Evolutionary conservation across 2,113 vertebrate species (phyloP).

Genomic region (Boulengeromyrus knoepffleri): DNA sequence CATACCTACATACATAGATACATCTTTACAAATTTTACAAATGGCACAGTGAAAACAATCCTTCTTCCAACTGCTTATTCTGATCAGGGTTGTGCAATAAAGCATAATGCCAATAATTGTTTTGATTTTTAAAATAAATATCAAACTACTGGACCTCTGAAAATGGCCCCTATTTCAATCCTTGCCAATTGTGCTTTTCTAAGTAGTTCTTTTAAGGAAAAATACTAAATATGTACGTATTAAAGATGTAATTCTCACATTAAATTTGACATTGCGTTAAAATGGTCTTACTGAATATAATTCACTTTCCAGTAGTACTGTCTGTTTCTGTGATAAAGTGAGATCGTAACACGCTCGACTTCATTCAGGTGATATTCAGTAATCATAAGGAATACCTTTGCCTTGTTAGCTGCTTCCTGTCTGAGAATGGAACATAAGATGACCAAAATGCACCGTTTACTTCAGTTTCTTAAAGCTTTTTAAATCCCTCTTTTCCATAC

Average conservation of each 20-base stretch:
- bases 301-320: not conserved
- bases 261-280: not conserved
- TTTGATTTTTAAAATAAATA: not conserved
- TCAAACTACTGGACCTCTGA: not conserved
- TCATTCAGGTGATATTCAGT: not conserved
- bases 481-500: not conserved
- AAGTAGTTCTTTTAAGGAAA: not conserved
- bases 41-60: not conserved
- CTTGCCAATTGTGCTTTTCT: not conserved
- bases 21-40: not conserved
- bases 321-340: not conserved
- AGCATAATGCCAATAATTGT: not conserved
- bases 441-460: not conserved
- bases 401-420: not conserved
- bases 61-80: not conserved
- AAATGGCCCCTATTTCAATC: not conserved
- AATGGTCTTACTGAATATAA: not conserved
- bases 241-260: not conserved
- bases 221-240: not conserved
- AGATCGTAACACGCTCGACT: not conserved
- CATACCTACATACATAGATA: not conserved
- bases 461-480: not conserved
- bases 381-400: not conserved
- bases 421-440: not conserved
- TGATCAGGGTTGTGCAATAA: not conserved